Conservation (phyloP, 2,113 vertebrate species). For the Chaetorhynchus papuensis region DNA sequence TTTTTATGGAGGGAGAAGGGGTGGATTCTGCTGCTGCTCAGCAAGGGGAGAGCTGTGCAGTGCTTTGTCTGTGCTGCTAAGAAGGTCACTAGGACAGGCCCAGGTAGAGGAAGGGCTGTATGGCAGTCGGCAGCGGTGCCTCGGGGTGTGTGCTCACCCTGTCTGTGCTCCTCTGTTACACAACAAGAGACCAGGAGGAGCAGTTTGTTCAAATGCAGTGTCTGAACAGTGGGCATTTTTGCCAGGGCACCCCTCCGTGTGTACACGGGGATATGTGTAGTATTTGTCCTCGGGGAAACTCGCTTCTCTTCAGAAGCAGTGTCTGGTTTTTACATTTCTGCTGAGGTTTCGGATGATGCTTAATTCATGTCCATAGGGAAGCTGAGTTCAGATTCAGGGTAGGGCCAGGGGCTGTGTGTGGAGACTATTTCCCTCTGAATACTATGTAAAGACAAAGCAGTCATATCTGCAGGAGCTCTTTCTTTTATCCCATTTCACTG, state of each 20-base stretch:
- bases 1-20: not conserved
- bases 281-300: not conserved
- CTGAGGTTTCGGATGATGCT: not conserved
- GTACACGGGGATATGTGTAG: not conserved
- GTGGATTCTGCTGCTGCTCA: not conserved
- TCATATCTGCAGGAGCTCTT: not conserved
- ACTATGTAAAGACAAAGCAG: not conserved
- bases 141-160: not conserved
- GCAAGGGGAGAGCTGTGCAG: not conserved
- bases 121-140: not conserved
- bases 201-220: not conserved
- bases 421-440: not conserved
- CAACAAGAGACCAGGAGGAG: not conserved
- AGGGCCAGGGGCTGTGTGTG: not conserved
- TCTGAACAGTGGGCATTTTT: not conserved
- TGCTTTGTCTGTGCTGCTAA: not conserved
- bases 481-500: not conserved
- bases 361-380: not conserved
- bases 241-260: rapidly evolving
- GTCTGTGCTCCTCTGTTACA: not conserved
- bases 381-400: not conserved
- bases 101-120: not conserved
- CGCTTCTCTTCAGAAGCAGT: not conserved
- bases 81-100: not conserved
- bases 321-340: not conserved